Base-by-base conservation (phyloP, 2,888 invertebrate genomes). In the Mythimna impura region DNA sequence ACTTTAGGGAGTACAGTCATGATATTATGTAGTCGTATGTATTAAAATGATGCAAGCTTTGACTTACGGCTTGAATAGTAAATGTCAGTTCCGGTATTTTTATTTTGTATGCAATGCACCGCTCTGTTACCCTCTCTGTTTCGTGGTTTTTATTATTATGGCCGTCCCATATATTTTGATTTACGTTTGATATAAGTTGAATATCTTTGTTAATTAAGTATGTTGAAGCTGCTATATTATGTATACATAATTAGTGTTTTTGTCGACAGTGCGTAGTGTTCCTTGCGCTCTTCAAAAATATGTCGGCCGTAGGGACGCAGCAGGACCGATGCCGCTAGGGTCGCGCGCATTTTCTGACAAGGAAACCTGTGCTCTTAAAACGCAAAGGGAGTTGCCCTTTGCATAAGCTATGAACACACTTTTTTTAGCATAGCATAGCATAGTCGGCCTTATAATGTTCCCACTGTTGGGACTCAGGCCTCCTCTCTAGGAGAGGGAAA, bases 21-120 rank as follows among this genome's bases (percentile, higher is more conserved):
- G 14, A 61, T 40, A 1, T 61, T 4, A 60, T 14, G 71, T 76
- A 75, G 50, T 82, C 52, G 69, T 70, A 71, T 73, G 62, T 82
- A 73, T 73, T 82, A 71, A 73, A 73, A 65, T 81, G 80, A 72
- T 60, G 84, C 61, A 85, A 81, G 69, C 40, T 67, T 77, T 64
- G 62, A 67, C 43, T 71, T n/a, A 14, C 10, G 17, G 7, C 66
- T 74, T 76, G 78, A 68, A 81, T 76, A 34, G 36, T 72, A 20
- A 74, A 75, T 77, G 54, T 30, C 60, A 55, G 73, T 84, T 84
- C 86, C 84, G 84, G 81, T 71, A 70, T 52, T 67, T 57, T 55
- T 82, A 12, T 5, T 85, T 81, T 60, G 66, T 72, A 75, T 83
- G 80, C 57, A 65, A 65, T 57, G 50, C 12, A 73, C n/a, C 52